Percentiles rank a stretch among this genome's conserved stretches.
These are phyloP conservation scores for Hydropsyche betteni DNA, from an alignment of 2,888 invertebrate genomes.

Conservation along the genomic window DNA sequence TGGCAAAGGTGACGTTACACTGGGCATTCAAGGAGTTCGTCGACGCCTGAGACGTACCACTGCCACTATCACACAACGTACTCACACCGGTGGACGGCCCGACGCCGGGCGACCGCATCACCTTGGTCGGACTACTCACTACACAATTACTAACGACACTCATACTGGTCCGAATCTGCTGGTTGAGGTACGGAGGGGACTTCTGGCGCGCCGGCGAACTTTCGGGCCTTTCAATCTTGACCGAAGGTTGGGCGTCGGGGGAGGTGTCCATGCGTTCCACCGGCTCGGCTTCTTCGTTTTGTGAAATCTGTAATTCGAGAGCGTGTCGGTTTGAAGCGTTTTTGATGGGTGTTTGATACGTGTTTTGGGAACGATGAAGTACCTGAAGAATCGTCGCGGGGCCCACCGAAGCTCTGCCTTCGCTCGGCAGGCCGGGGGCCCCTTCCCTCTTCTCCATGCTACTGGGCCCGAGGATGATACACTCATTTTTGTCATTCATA, in stretches of 20 bases:
- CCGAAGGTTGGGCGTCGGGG: slow-evolving; percentile 11
- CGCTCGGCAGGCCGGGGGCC: slow-evolving; percentile 51
- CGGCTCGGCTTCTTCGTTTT: slow-evolving; percentile 41
- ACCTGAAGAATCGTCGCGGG: slow-evolving; percentile 47
- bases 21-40: neutral
- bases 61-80: slow-evolving; percentile 8
- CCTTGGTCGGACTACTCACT: slow-evolving; percentile 33
- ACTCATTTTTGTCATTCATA: slow-evolving; percentile 52
- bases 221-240: slow-evolving; percentile 15
- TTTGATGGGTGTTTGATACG: neutral
- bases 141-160: slow-evolving; percentile 24
- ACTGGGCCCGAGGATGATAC: slow-evolving; percentile 48
- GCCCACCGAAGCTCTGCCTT: slow-evolving; percentile 51
- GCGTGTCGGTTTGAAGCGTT: neutral
- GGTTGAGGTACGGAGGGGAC: slow-evolving; percentile 25
- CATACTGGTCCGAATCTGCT: slow-evolving; percentile 16
- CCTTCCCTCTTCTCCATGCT: slow-evolving; percentile 50
- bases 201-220: slow-evolving; percentile 12
- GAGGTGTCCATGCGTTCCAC: slow-evolving; percentile 47
- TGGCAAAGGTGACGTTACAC: slow-evolving; percentile 55
- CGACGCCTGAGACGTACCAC: neutral
- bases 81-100: slow-evolving; percentile 19
- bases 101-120: slow-evolving; percentile 26
- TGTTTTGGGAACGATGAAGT: neutral
- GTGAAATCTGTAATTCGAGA: slow-evolving; percentile 40